phyloP scores from a whole-genome alignment of 2,888 invertebrate species.

The Leptothorax acervorum region DNA sequence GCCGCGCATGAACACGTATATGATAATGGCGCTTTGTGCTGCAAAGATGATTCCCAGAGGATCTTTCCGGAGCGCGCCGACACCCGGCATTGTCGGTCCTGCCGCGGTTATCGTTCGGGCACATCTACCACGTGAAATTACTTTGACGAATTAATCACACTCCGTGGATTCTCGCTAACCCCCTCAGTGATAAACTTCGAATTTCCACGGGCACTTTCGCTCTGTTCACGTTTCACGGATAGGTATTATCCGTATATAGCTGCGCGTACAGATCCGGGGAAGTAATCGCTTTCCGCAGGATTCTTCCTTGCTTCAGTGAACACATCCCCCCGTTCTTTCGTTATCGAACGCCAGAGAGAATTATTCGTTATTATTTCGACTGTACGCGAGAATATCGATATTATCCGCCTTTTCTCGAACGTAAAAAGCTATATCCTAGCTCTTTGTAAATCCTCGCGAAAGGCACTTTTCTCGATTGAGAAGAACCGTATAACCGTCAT shows the following conservation, averaged over 20 bases:
- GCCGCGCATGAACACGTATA: slow-evolving; percentile 39
- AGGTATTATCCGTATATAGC: neutral
- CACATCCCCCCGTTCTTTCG: neutral
- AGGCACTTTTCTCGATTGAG: slow-evolving; percentile 71
- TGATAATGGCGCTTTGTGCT: slow-evolving; percentile 61
- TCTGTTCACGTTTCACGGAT: neutral
- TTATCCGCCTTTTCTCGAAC: slow-evolving; percentile 41
- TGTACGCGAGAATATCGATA: slow-evolving; percentile 29
- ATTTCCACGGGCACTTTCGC: slow-evolving; percentile 26
- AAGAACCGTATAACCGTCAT: slow-evolving; percentile 52
- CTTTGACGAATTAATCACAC: slow-evolving; percentile 61
- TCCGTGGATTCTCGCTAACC: slow-evolving; percentile 20
- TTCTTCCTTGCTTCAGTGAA: neutral
- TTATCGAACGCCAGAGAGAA: slow-evolving; percentile 14
- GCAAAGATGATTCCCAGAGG: slow-evolving; percentile 61
- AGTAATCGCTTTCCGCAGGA: slow-evolving; percentile 2
- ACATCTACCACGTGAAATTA: slow-evolving; percentile 54
- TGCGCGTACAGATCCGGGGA: neutral
- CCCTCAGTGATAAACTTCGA: slow-evolving; percentile 34
- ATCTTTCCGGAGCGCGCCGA: slow-evolving; percentile 25
- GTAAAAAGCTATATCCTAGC: slow-evolving; percentile 54
- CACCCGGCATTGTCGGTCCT: slow-evolving; percentile 35
- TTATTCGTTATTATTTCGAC: slow-evolving; percentile 51
- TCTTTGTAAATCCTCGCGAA: slow-evolving; percentile 59
- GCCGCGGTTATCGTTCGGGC: slow-evolving; percentile 54